Evolutionary conservation across 2,888 invertebrate species (phyloP).

Genomic region (Watsonalla binaria): DNA sequence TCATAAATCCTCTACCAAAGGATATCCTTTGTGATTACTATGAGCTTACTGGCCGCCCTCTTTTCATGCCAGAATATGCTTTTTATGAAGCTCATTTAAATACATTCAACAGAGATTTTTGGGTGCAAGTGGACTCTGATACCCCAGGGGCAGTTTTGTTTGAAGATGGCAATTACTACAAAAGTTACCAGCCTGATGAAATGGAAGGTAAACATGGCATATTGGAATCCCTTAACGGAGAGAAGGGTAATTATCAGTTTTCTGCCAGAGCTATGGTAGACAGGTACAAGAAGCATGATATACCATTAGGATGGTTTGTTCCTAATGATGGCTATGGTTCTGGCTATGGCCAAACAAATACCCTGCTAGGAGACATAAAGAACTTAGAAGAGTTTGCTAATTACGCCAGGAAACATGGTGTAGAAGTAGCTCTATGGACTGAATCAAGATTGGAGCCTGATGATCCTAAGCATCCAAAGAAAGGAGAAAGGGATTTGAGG

Average conservation of each 20-base stretch:
- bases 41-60: constrained; percentile 61
- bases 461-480: constrained; percentile 58
- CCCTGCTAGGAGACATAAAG: constrained; percentile 59
- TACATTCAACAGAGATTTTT: constrained; percentile 68
- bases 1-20: constrained; percentile 47
- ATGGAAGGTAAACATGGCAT: constrained; percentile 51
- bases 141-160: constrained; percentile 49
- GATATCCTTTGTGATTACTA: constrained; percentile 62
- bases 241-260: constrained; percentile 67
- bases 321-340: constrained; percentile 71
- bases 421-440: constrained; percentile 67
- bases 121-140: constrained; percentile 51
- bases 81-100: constrained; percentile 70
- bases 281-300: constrained; percentile 56
- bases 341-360: constrained; percentile 66
- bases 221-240: constrained; percentile 67
- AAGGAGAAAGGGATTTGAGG: constrained; percentile 64
- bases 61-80: constrained; percentile 63
- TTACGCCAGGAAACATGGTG: constrained; percentile 52
- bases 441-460: constrained; percentile 60
- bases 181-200: constrained; percentile 53
- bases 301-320: constrained; percentile 68
- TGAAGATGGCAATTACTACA: constrained; percentile 66
- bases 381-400: constrained; percentile 57
- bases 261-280: constrained; percentile 71